Evolutionary conservation across 2,888 invertebrate genomes (phyloP).

Genomic region (Limnephilus auricula): DNA sequence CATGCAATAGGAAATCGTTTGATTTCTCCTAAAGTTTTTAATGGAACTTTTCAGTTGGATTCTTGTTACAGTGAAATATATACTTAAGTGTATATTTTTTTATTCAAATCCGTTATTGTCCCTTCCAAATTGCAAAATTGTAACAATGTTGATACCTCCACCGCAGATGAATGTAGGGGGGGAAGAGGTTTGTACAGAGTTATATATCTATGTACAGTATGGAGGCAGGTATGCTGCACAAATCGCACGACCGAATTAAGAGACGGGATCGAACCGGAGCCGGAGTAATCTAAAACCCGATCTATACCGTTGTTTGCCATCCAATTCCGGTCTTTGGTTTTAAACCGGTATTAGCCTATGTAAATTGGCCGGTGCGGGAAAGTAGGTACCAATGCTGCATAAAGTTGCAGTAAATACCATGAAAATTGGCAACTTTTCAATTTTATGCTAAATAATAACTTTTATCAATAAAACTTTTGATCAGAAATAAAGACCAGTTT

Average conservation of each 20-base stretch:
- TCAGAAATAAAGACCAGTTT: not conserved
- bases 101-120: not conserved
- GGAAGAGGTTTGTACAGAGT: too few species aligned
- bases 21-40: too few species aligned
- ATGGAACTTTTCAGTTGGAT: too few species aligned
- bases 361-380: slow-evolving; percentile 5
- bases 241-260: slow-evolving; percentile 32
- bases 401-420: not conserved
- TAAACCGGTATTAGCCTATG: slow-evolving; percentile 23
- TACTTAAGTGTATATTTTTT: not conserved
- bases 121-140: not conserved
- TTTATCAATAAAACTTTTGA: not conserved
- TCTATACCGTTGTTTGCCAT: slow-evolving; percentile 20
- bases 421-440: not conserved
- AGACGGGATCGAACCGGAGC: slow-evolving; percentile 12
- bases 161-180: not conserved
- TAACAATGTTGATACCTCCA: not conserved
- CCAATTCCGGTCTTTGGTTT: slow-evolving; percentile 40
- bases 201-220: too few species aligned
- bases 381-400: not conserved
- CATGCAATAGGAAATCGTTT: too few species aligned
- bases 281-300: slow-evolving; percentile 26
- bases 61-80: too few species aligned
- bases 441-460: not conserved
- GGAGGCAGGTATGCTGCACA: slow-evolving; percentile 22